Evolutionary conservation across 2,888 invertebrate species (phyloP).

Genomic region (Caenorhabditis sp.): DNA sequence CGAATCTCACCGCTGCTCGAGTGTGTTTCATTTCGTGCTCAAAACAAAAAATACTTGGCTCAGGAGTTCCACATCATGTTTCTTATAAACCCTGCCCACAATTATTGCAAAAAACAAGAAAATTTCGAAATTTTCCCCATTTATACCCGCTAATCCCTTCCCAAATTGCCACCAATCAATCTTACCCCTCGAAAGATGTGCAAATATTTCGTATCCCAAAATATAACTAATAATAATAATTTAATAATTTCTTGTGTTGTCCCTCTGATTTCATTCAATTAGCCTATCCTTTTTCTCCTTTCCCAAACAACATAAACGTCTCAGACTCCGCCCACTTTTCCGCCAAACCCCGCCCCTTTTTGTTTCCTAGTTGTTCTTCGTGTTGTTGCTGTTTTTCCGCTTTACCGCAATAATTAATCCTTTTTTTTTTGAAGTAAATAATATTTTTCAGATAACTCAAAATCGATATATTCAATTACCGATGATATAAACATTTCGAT

Average conservation of each 20-base stretch:
- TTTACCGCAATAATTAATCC: neutral
- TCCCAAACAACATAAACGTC: no score
- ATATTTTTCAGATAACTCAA: neutral
- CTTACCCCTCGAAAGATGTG: neutral
- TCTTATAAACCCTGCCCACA: no score
- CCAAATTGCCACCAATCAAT: neutral
- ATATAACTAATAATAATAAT: neutral
- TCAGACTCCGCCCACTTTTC: neutral
- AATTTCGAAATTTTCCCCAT: no score
- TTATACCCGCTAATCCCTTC: neutral
- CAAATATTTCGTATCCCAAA: neutral
- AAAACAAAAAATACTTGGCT: no score
- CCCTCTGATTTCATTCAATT: neutral
- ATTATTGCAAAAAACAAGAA: no score
- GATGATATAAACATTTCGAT: neutral
- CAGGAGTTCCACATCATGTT: no score
- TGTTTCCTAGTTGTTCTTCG: neutral
- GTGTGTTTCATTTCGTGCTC: no score
- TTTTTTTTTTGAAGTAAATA: neutral
- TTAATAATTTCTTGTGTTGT: neutral
- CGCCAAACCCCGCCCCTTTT: conserved; percentile 5
- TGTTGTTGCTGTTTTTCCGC: neutral
- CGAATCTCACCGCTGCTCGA: no score
- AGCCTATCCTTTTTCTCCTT: neutral
- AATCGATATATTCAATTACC: neutral